Evolutionary conservation across 2,113 vertebrate species (phyloP).

Genomic region (Phrynocephalus versicolor): DNA sequence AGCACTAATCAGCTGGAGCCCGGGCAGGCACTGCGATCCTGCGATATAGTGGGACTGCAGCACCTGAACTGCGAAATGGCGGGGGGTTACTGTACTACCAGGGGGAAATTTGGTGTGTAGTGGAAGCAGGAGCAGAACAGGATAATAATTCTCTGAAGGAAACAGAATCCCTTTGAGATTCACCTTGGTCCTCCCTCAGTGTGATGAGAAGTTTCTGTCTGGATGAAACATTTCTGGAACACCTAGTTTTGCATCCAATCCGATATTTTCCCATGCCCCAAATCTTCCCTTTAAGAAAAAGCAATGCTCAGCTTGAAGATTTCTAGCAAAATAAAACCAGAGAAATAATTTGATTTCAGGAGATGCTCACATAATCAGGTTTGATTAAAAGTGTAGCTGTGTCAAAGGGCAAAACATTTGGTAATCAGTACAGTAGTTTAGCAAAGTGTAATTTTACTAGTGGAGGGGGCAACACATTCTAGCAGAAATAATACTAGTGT

Average conservation of each 20-base stretch:
- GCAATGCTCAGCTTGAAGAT: slow-evolving; percentile 42
- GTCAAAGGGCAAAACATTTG: slow-evolving; percentile 78
- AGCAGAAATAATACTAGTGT: slow-evolving; percentile 75
- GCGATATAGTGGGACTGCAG: no score
- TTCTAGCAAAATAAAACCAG: slow-evolving; percentile 56
- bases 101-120: neutral
- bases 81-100: neutral
- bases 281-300: neutral
- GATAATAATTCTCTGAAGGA: neutral
- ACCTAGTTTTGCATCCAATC: slow-evolving; percentile 13
- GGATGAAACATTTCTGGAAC: slow-evolving; percentile 1
- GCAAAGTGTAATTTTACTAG: slow-evolving; percentile 71
- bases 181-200: neutral
- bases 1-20: no score
- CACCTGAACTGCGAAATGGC: no score
- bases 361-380: slow-evolving; percentile 67
- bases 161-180: neutral
- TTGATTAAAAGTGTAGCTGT: slow-evolving; percentile 73
- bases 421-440: slow-evolving; percentile 83
- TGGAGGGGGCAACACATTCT: slow-evolving; percentile 68
- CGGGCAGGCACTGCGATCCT: no score
- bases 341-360: slow-evolving; percentile 74
- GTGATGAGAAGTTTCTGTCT: neutral
- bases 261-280: neutral
- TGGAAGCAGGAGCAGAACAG: neutral